Evolutionary conservation across 1,140 invertebrate genomes (phyloP).

Genomic region (Macrosteles quadrilineatus): DNA sequence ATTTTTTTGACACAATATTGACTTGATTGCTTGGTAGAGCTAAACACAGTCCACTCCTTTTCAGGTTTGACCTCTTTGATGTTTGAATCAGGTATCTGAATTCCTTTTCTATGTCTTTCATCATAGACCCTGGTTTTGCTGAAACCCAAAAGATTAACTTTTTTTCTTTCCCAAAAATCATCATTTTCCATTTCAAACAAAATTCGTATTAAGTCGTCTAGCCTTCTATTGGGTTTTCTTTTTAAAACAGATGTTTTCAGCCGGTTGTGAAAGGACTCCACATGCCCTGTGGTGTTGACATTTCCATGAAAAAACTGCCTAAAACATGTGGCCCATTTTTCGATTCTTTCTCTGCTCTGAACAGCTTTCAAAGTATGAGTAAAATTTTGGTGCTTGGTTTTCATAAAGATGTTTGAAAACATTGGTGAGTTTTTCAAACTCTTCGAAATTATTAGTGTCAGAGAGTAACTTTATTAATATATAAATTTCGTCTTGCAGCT

Average conservation of each 20-base stretch:
- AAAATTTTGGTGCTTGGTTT: background rate
- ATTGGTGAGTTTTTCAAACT: background rate
- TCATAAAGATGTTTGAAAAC: background rate
- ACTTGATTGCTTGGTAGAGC: too few species aligned
- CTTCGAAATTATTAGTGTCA: background rate
- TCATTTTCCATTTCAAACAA: background rate
- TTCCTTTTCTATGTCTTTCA: background rate
- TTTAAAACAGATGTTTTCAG: background rate
- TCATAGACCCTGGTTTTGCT: background rate
- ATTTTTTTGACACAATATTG: too few species aligned
- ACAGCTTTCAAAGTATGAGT: background rate
- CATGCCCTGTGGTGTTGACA: background rate
- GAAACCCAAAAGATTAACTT: background rate
- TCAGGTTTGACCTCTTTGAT: too few species aligned
- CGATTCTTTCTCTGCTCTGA: background rate
- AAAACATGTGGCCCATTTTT: background rate
- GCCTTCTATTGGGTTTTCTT: background rate
- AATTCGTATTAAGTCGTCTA: background rate
- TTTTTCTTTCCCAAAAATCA: background rate
- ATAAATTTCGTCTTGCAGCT: background rate
- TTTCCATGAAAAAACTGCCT: background rate
- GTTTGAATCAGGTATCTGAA: too few species aligned
- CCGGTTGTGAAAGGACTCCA: background rate
- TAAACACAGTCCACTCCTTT: too few species aligned
- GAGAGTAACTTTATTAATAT: too few species aligned